Percentiles rank a stretch among this genome's conserved stretches.
phyloP scores from a whole-genome alignment of 35 echinoderm and acorn worm species.

The Nesometra sesokonis region DNA sequence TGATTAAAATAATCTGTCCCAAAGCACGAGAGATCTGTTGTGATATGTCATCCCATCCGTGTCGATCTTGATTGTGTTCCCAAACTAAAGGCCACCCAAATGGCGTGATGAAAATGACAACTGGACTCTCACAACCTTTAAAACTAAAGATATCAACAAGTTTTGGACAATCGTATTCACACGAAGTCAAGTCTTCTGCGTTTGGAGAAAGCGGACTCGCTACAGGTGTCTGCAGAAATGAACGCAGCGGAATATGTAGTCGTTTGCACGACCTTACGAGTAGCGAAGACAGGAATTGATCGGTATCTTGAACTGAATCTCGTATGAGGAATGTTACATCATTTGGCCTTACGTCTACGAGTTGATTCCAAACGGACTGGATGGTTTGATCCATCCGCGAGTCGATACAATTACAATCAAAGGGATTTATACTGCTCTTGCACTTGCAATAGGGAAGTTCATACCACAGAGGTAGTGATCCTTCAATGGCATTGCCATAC shows the following conservation, averaged over 20 bases:
- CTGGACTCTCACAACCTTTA: constrained; percentile 54
- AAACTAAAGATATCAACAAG: constrained; percentile 61
- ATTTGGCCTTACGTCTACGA: constrained; percentile 14
- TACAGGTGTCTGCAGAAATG: background rate
- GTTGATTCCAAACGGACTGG: constrained; percentile 3
- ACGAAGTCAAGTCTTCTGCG: too few species aligned
- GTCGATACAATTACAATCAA: constrained; percentile 12
- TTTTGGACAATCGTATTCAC: background rate
- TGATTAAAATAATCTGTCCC: constrained; percentile 50
- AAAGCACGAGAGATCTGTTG: constrained; percentile 55
- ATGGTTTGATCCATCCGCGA: constrained; percentile 13
- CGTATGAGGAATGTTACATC: constrained; percentile 30
- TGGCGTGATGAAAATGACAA: constrained; percentile 37
- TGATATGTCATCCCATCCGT: constrained; percentile 62
- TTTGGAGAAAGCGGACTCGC: background rate
- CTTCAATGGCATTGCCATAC: constrained; percentile 36
- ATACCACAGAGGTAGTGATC: constrained; percentile 43
- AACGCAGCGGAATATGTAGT: constrained; percentile 6
- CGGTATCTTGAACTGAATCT: constrained; percentile 22
- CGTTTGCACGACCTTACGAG: constrained; percentile 12
- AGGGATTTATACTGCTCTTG: constrained; percentile 2
- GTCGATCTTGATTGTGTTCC: constrained; percentile 30
- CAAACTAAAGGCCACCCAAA: constrained; percentile 42
- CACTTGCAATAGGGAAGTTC: constrained; percentile 23
- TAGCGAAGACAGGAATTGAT: constrained; percentile 17